Evolutionary conservation across 23 tunicate species (phyloP).

Genomic region (Trididemnum clinides): DNA sequence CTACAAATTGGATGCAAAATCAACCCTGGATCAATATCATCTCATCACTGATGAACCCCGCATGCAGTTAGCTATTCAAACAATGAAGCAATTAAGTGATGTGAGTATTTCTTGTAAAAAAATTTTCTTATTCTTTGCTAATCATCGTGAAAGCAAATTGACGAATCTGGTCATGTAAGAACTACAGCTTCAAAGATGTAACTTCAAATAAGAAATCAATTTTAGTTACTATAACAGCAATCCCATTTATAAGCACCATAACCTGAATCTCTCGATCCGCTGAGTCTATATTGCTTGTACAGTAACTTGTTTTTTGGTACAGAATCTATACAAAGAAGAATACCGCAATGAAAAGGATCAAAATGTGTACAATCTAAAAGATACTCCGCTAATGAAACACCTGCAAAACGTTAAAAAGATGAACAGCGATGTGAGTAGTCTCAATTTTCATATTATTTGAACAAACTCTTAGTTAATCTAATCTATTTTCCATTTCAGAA

Average conservation of each 20-base stretch:
- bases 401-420: conserved; percentile 40
- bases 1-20: conserved; percentile 63
- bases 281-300: no score
- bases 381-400: conserved; percentile 83
- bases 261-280: no score
- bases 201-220: no score
- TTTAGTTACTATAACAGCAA: no score
- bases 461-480: background rate
- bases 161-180: no score
- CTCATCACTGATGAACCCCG: conserved; percentile 89
- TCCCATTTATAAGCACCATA: no score
- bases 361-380: conserved; percentile 46
- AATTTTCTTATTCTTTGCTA: background rate
- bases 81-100: conserved; percentile 76
- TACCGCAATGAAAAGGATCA: conserved; percentile 63
- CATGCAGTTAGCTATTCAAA: conserved; percentile 60
- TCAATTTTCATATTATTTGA: no score
- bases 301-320: no score
- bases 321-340: conserved; percentile 72
- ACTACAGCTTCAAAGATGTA: no score
- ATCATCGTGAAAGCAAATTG: no score
- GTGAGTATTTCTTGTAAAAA: conserved; percentile 31
- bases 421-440: conserved; percentile 58
- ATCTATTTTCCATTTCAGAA: conserved; percentile 28
- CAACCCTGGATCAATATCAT: conserved; percentile 78